Percentiles rank a stretch among this genome's conserved stretches.
These are phyloP conservation scores for Procavia capensis DNA, from an alignment of 2,113 vertebrate genomes.

Conservation along the genomic window DNA sequence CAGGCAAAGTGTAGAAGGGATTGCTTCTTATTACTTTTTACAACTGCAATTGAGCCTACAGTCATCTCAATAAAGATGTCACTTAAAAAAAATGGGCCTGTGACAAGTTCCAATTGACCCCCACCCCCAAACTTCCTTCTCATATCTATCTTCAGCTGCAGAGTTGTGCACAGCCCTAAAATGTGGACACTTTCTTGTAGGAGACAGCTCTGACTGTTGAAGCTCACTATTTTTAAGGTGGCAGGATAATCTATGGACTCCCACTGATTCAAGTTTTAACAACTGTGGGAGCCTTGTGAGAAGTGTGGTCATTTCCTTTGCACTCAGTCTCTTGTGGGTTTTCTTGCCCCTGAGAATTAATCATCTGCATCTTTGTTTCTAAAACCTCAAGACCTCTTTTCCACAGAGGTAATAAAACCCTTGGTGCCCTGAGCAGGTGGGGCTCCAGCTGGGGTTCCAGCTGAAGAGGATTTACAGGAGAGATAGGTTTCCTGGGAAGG, in stretches of 20 bases:
- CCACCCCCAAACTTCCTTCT: not conserved
- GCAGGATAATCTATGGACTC: conserved; percentile 43
- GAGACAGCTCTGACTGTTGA: conserved; percentile 40
- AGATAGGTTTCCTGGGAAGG: not conserved
- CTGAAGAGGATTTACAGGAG: not conserved
- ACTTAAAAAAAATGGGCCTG: not conserved
- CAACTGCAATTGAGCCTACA: not conserved
- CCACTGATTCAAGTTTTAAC: conserved; percentile 50
- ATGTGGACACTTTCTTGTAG: not conserved
- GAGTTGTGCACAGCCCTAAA: not conserved
- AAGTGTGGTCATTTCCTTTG: conserved; percentile 50
- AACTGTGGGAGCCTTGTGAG: conserved; percentile 58
- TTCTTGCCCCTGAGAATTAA: not conserved
- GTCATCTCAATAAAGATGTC: conserved; percentile 5
- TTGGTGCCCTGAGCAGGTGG: not conserved
- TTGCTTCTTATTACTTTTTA: conserved; percentile 7
- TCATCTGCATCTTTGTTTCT: not conserved
- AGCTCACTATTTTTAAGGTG: conserved; percentile 23
- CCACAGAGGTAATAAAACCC: not conserved
- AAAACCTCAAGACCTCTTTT: not conserved
- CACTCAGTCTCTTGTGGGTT: conserved; percentile 17
- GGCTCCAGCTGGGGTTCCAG: not conserved
- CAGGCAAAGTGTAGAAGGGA: not conserved
- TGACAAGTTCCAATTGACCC: not conserved
- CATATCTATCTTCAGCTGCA: not conserved